A percentile compares a stretch with the other conserved stretches of the same genome.
phyloP scores from a whole-genome alignment of 2,888 invertebrate genomes.

The Dioctria rufipes region DNA sequence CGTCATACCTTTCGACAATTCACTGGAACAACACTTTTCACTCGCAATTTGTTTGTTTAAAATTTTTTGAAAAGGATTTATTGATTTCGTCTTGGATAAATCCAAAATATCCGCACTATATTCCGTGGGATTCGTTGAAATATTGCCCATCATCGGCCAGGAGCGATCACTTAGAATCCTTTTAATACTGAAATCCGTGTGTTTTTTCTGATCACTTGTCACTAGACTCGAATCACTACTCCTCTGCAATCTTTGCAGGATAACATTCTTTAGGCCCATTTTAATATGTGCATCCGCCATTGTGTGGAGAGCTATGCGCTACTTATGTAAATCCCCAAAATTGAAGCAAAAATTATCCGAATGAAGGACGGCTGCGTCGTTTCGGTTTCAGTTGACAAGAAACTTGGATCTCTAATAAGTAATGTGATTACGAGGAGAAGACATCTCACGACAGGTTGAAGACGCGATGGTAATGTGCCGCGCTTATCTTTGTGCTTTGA shows the following conservation, averaged over 20 bases:
- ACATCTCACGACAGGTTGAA: conserved; percentile 46
- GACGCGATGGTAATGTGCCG: conserved; percentile 15
- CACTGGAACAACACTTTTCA: neutral
- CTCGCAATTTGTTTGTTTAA: too few species aligned
- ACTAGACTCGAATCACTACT: neutral
- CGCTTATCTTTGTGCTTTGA: conserved; percentile 50
- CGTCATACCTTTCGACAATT: neutral
- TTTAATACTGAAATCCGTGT: conserved; percentile 70
- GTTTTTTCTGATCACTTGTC: conserved; percentile 59
- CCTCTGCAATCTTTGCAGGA: conserved; percentile 66
- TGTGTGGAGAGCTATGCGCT: neutral
- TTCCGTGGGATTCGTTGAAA: conserved; percentile 56
- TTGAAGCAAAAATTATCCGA: conserved; percentile 25
- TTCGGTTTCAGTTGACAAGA: conserved; percentile 36
- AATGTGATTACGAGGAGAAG: conserved; percentile 33
- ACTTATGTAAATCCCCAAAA: conserved; percentile 13
- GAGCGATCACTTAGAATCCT: conserved; percentile 63
- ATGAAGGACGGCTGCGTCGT: neutral
- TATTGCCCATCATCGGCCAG: conserved; percentile 12
- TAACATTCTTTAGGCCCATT: conserved; percentile 70
- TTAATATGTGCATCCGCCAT: conserved; percentile 67
- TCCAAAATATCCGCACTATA: conserved; percentile 64
- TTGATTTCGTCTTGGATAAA: conserved; percentile 65
- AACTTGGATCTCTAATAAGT: neutral
- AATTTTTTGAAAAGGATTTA: neutral